Conservation (phyloP, 2,113 vertebrate species). For the Scalopus aquaticus region DNA sequence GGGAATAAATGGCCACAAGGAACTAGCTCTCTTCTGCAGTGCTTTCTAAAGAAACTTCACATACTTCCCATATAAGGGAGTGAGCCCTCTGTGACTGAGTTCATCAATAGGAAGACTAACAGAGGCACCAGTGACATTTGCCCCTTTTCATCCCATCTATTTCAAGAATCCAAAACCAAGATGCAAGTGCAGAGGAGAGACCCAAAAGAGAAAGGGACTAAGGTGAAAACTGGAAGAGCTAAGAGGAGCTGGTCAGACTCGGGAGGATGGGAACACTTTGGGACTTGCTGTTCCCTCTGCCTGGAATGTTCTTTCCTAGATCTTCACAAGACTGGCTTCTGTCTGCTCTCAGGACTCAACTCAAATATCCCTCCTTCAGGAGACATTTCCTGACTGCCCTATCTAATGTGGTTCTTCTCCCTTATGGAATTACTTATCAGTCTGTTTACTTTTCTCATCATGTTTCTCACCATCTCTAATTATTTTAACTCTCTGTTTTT, state of each 20-base stretch:
- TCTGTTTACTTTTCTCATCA: neutral
- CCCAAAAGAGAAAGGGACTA: too few relatives aligned
- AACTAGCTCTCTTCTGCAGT: neutral
- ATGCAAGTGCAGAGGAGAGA: neutral
- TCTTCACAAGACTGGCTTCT: neutral
- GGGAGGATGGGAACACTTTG: neutral
- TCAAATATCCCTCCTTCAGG: neutral
- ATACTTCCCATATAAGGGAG: neutral
- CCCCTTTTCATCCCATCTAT: neutral
- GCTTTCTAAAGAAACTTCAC: neutral
- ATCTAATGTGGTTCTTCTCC: neutral
- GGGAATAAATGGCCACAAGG: neutral
- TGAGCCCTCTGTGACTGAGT: neutral
- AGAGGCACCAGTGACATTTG: neutral
- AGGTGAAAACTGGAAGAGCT: neutral
- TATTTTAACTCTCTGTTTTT: neutral
- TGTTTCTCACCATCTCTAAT: neutral
- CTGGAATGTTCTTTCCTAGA: neutral
- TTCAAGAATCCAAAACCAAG: neutral
- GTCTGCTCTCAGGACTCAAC: neutral
- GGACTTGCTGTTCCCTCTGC: neutral
- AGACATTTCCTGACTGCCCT: neutral
- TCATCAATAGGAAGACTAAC: neutral
- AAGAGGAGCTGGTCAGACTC: neutral
- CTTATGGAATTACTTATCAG: neutral